These are phyloP conservation scores for Ptilonorhynchus violaceus DNA, from an alignment of 2,113 vertebrate species.

Conservation along the genomic window DNA sequence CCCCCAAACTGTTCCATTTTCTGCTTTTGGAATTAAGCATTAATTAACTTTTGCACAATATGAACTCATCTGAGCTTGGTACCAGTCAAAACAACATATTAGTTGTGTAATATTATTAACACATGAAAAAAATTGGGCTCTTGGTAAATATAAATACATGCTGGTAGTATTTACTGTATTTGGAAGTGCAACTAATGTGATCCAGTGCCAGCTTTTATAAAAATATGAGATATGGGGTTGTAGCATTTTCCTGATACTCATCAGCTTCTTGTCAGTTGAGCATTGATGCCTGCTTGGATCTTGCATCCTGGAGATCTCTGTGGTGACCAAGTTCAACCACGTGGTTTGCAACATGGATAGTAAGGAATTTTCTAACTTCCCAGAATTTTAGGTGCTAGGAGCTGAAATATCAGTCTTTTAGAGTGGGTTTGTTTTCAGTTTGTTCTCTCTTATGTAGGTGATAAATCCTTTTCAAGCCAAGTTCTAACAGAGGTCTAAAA, in stretches of 20 bases:
- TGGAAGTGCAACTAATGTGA: not conserved
- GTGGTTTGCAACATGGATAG: not conserved
- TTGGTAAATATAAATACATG: not conserved
- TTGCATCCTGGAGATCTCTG: not conserved
- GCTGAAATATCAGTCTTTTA: not conserved
- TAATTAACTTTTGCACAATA: not conserved
- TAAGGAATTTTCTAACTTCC: not conserved
- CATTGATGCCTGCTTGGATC: not conserved
- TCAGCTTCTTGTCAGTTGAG: not conserved
- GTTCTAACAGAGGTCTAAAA: not conserved
- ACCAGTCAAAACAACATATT: not conserved
- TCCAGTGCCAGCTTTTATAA: not conserved
- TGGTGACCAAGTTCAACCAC: not conserved
- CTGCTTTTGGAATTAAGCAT: not conserved
- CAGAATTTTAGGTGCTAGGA: not conserved
- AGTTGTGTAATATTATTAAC: not conserved
- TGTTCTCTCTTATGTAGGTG: rapidly evolving
- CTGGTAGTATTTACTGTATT: not conserved
- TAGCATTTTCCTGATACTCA: not conserved
- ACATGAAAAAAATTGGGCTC: not conserved
- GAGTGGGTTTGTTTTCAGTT: not conserved
- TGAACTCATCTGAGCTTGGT: not conserved
- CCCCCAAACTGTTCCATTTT: not conserved
- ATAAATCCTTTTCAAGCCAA: not conserved
- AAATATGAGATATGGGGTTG: rapidly evolving